phyloP scores from a whole-genome alignment of 2,888 invertebrate genomes.

The Mechanitis messenoides region DNA sequence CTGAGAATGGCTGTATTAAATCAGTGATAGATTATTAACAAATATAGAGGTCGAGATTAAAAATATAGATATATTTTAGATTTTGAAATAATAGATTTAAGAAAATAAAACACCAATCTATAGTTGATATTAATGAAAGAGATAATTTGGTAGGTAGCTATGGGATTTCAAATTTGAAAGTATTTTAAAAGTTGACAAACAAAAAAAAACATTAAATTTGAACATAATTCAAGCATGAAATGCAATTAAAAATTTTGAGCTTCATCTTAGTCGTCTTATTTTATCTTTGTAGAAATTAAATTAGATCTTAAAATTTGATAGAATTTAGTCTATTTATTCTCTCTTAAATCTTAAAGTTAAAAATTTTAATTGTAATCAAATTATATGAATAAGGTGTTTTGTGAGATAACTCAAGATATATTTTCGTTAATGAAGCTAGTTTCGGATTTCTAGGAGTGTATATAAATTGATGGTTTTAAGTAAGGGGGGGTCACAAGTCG shows the following conservation, averaged over 20 bases:
- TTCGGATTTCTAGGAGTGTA: constrained; percentile 41
- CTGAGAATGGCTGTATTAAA: constrained; percentile 58
- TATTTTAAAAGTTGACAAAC: constrained; percentile 14
- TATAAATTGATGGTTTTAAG: constrained; percentile 42
- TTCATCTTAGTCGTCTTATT: constrained; percentile 15
- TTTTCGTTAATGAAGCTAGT: constrained; percentile 56
- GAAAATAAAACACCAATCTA: constrained; percentile 28
- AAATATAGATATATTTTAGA: constrained; percentile 20
- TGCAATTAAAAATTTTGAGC: constrained; percentile 15
- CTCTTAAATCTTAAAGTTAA: constrained; percentile 38
- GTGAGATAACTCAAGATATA: constrained; percentile 48
- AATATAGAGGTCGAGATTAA: constrained; percentile 19
- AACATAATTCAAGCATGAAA: constrained; percentile 12
- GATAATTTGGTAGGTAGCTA: constrained; percentile 18
- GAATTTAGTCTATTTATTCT: constrained; percentile 35
- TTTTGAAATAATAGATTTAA: constrained; percentile 22
- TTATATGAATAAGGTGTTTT: constrained; percentile 47
- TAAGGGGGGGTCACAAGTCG: constrained; percentile 23
- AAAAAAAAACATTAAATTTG: constrained; percentile 12
- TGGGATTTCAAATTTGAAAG: constrained; percentile 13
- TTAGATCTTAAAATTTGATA: constrained; percentile 27
- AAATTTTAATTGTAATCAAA: constrained; percentile 44
- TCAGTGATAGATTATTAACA: constrained; percentile 24
- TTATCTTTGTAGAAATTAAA: constrained; percentile 12
- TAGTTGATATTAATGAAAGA: constrained; percentile 20